Evolutionary conservation across 2,113 vertebrate species (phyloP), one percentile per base, ranked within the genome.

Genomic region (Hydropotes inermis): DNA sequence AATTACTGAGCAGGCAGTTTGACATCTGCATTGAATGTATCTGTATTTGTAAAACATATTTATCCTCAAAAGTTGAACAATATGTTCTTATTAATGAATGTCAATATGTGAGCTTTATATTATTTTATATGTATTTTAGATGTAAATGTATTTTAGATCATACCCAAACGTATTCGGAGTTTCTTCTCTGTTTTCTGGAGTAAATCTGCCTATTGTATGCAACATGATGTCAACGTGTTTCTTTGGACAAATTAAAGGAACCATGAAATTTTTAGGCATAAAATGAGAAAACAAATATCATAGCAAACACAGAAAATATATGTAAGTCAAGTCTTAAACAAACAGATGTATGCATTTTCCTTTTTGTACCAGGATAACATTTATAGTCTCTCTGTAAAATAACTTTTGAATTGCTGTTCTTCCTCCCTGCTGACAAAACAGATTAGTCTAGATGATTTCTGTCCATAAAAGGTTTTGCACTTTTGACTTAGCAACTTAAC

Each of bases 51-150:
- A 98, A 98, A 98, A 87, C 50, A 98, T 78, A 96, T 95, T 98
- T 97, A 95, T 97, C 60, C 78, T 97, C 91, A 79, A 64, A 94
- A 85, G 57, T 76, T 78, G 70, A 52, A 89, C 91, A 97, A 61
- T 94, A 96, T 94, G 58, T 83, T 89, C 92, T 98, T 98, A 98
- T 98, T 98, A 98, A 98, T 98, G 90, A 98, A 98, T 92, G 67
- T 1, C 70, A 97, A 88, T 76, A 86, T 45, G 64, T 30, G 78
- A 64, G 58, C 21, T 83, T 83, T 89, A 58, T 39, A 95, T 97
- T 95, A 79, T 97, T 97, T 93, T 97, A 93, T 87, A 95, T 57
- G 21, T 39, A 81, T 95, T 97, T 98, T 95, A 94, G 4, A 89
- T 58, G 16, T 93, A 89, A 87, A 91, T 83, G 6, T 43, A 54